phyloP scores from a whole-genome alignment of 1,140 invertebrate species.

The Calycopis cecrops region DNA sequence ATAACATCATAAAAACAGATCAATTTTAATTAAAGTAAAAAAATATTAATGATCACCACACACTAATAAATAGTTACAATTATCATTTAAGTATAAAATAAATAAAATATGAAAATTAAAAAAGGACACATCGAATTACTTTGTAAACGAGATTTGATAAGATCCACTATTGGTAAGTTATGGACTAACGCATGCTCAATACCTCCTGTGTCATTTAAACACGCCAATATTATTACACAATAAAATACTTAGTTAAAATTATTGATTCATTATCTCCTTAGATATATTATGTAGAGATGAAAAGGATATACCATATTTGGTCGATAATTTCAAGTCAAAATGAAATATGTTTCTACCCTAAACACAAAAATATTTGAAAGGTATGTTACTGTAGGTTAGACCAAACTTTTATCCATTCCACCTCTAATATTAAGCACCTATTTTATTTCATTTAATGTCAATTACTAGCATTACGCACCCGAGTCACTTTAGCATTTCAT shows the following conservation, averaged over 20 bases:
- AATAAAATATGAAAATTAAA: slow-evolving; percentile 57
- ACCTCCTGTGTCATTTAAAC: neutral
- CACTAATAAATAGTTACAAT: slow-evolving; percentile 68
- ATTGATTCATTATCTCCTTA: slow-evolving; percentile 5
- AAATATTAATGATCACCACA: slow-evolving; percentile 69
- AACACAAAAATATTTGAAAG: too few relatives aligned
- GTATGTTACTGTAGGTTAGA: too few relatives aligned
- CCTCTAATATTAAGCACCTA: neutral
- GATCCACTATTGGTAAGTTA: too few relatives aligned
- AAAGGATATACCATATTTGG: too few relatives aligned
- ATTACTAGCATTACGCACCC: neutral
- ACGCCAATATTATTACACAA: neutral
- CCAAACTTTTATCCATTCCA: too few relatives aligned
- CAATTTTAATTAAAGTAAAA: slow-evolving; percentile 41
- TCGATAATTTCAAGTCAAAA: too few relatives aligned
- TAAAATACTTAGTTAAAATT: slow-evolving; percentile 4
- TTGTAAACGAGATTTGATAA: slow-evolving; percentile 9
- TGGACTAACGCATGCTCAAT: too few relatives aligned
- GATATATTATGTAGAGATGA: neutral
- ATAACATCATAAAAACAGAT: slow-evolving; percentile 60
- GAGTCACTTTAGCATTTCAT: neutral
- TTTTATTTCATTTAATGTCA: neutral
- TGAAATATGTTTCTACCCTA: too few relatives aligned
- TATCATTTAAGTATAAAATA: slow-evolving; percentile 48
- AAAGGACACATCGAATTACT: slow-evolving; percentile 27